Conservation (phyloP, 2,797 vertebrate genomes). For the Enteromius unitaeniatus region DNA sequence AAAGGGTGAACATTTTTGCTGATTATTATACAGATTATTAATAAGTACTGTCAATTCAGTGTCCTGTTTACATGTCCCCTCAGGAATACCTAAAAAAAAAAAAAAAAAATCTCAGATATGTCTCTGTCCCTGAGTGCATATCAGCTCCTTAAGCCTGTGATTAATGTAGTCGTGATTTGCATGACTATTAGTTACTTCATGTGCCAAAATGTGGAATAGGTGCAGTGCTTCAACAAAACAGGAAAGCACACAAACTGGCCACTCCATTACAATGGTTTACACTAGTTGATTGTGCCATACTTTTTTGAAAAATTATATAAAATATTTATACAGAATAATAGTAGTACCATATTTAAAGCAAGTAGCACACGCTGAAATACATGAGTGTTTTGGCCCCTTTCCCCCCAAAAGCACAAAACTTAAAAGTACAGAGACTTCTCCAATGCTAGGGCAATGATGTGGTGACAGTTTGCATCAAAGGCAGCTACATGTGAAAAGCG, state of each 20-base stretch:
- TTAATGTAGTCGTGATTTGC: conserved; percentile 33
- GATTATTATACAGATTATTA: conserved; percentile 65
- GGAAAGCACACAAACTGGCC: neutral
- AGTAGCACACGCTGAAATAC: conserved; percentile 12
- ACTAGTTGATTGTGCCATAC: conserved; percentile 18
- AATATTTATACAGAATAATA: neutral
- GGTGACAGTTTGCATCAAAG: conserved; percentile 82
- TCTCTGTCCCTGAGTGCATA: conserved; percentile 32
- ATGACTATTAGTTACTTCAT: conserved; percentile 38
- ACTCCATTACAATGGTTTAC: conserved; percentile 41
- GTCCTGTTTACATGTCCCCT: conserved; percentile 77
- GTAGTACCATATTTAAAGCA: neutral
- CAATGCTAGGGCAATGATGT: conserved; percentile 78
- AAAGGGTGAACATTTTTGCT: conserved; percentile 67
- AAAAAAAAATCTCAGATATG: conserved; percentile 18
- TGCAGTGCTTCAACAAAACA: conserved; percentile 46
- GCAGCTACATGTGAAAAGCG: conserved; percentile 84
- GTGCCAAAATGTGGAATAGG: conserved; percentile 57
- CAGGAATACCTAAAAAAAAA: conserved; percentile 67
- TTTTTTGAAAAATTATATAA: conserved; percentile 22
- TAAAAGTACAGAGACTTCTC: conserved; percentile 70
- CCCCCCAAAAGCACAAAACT: conserved; percentile 65
- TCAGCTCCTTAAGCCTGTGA: conserved; percentile 38
- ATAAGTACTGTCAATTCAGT: conserved; percentile 76
- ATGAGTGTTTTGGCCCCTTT: neutral